Base-by-base conservation (phyloP, 2,797 vertebrate genomes). In the Spinus pinus region DNA sequence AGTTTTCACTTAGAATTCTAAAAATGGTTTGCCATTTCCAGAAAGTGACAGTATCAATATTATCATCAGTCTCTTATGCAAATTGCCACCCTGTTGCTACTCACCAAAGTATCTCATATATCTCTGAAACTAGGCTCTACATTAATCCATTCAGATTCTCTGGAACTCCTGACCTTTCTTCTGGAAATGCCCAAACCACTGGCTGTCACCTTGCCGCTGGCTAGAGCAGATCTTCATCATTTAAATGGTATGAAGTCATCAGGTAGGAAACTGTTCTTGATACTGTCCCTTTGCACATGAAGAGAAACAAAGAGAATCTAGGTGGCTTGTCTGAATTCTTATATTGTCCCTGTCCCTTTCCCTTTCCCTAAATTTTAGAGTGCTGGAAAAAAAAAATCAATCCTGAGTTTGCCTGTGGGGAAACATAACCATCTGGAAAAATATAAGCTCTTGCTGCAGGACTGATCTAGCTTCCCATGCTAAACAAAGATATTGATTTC, bases 1-100 rank as follows among this genome's bases (percentile, higher is more conserved):
- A 75, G 12, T 94, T 95, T 88, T 72, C 81, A 86, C 66, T 94
- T 75, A 88, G 51, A 81, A 86, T 95, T 95, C 73, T 92, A 84
- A 95, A 93, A 93, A 86, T 79, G 35, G 31, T 72, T 95, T 91
- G 49, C 54, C 33, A 41, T 88, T 91, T 93, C 58, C 73, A 92
- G 77, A 90, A 94, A 88, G 65, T 86, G 71, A 81, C 86, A 95
- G 78, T 71, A 82, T 56, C 53, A 71, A 56, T 92, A 64, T 86
- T 83, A 83, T 86, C 4, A 0, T 81, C 81, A 92, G 47, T 93
- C 21, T 90, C 17, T 64, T 92, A 91, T 62, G 69, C 66, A 81
- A 90, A 92, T 83, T 84, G 12, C 31, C 61, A 86, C 65, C 33
- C 58, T 88, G 33, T 86, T 93, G 58, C 51, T 91, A 27, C 70